Conservation (phyloP, 2,888 invertebrate genomes). For the Rhogogaster chlorosoma region DNA sequence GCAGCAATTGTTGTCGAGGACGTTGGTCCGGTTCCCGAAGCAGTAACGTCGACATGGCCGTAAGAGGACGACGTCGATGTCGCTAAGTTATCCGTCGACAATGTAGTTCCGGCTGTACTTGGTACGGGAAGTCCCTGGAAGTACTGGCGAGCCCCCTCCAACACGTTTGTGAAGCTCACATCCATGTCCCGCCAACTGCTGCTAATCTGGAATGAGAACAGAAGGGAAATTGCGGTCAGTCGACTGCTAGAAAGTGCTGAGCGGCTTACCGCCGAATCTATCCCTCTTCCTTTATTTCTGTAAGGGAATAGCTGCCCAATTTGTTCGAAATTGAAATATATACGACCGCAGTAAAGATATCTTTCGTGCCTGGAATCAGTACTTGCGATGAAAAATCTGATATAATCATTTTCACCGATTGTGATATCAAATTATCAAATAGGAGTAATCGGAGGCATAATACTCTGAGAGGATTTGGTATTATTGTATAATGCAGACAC, state of each 20-base stretch:
- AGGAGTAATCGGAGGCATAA: not conserved
- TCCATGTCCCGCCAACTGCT: constrained; percentile 84
- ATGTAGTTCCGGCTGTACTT: constrained; percentile 78
- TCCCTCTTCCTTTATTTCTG: not conserved
- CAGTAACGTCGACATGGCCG: constrained; percentile 57
- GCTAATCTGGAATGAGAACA: constrained; percentile 68
- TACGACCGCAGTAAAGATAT: not conserved
- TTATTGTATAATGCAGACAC: not conserved
- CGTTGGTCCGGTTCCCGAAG: constrained; percentile 53
- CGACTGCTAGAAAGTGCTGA: not conserved
- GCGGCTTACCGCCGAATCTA: constrained; percentile 9
- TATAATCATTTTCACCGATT: not conserved
- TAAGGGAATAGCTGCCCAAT: not conserved
- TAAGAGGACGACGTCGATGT: constrained; percentile 58
- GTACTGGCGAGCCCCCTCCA: constrained; percentile 91
- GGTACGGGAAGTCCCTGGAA: constrained; percentile 88
- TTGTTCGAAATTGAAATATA: not conserved
- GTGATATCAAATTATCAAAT: not conserved
- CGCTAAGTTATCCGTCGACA: constrained; percentile 65
- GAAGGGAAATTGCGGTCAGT: constrained; percentile 13
- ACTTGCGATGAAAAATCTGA: not conserved
- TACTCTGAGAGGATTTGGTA: not conserved
- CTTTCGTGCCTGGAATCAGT: not conserved
- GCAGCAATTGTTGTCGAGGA: constrained; percentile 52
- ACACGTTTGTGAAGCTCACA: constrained; percentile 88